phyloP scores from a whole-genome alignment of 2,113 vertebrate genomes.

The Gopherus evgoodei region DNA sequence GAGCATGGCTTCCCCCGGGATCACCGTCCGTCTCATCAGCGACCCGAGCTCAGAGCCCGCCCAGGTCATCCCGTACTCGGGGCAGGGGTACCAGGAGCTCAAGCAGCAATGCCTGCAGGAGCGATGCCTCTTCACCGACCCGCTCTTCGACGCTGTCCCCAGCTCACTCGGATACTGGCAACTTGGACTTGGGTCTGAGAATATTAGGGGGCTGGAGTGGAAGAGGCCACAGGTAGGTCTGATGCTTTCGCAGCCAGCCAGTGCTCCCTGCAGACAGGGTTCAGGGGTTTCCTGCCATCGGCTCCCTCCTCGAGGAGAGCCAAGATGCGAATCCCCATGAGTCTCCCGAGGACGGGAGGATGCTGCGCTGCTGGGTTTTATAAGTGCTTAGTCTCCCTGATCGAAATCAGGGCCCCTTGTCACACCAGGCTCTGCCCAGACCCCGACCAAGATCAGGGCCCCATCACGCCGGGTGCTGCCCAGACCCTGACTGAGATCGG shows the following conservation, averaged over 20 bases:
- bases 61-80: conserved; percentile 13
- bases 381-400: background rate
- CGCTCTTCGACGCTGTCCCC: conserved; percentile 62
- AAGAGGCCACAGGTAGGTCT: conserved; percentile 69
- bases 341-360: background rate
- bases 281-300: background rate
- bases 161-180: conserved; percentile 66
- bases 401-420: background rate
- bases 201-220: conserved; percentile 68
- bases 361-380: background rate
- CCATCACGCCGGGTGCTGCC: too few relatives aligned
- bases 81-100: conserved; percentile 65
- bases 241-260: too few relatives aligned
- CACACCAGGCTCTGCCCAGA: too few relatives aligned
- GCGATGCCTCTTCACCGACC: conserved; percentile 59
- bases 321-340: background rate
- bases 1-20: background rate
- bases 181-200: conserved; percentile 52
- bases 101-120: conserved; percentile 53
- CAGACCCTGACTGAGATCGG: too few relatives aligned
- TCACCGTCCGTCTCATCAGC: background rate
- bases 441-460: too few relatives aligned
- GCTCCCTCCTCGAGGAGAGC: background rate
- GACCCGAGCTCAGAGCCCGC: background rate
- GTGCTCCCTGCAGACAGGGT: background rate